Evolutionary conservation across 2,797 vertebrate genomes (phyloP), one percentile per base, ranked within the genome.

Genomic region (Loriculus beryllinus): DNA sequence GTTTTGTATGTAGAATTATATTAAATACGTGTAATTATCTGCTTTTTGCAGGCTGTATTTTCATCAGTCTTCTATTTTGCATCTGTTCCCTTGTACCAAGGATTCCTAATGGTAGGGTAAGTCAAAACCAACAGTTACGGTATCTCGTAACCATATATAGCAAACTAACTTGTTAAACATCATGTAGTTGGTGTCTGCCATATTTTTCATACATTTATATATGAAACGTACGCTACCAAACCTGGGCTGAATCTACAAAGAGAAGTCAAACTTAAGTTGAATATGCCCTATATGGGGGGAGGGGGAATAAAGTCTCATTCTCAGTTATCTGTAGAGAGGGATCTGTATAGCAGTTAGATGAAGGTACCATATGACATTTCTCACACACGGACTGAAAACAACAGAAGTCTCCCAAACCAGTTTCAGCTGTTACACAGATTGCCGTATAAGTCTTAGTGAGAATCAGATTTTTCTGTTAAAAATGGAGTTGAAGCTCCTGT

Each of bases 41-140:
- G 63, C n/a, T 94, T 88, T 92, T 82, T 85, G 52, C 96, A 99
- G 99, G 99, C 99, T 10, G 99, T 99, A 39, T 99, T 99, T 97
- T 99, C 99, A 48, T 99, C 99, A 26, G 97, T 99, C 90, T 99
- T 99, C 98, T 99, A 98, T 97, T 99, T 99, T 83, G 99, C 99
- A 31, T 99, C 99, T 4, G 98, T 99, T 90, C 99, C 99, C 33
- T 97, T 99, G 96, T 99, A 99, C 98, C 99, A 99, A 98, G 99
- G 99, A 40, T 99, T 99, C 98, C 99, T 99, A 97, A 99, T 99
- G 99, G 99, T 99, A 23, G 99, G 99, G 99, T 99, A 98, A 91
- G 98, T 98, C 65, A 74, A 68, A 62, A 62, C 48, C 74, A 90
- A 40, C 39, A 75, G 35, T 74, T 88, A 59, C 0, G 0, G 8